A percentile compares a stretch with the other conserved stretches of the same genome.
Conservation (phyloP, 2,113 vertebrate species). For the Miniopterus natalensis region DNA sequence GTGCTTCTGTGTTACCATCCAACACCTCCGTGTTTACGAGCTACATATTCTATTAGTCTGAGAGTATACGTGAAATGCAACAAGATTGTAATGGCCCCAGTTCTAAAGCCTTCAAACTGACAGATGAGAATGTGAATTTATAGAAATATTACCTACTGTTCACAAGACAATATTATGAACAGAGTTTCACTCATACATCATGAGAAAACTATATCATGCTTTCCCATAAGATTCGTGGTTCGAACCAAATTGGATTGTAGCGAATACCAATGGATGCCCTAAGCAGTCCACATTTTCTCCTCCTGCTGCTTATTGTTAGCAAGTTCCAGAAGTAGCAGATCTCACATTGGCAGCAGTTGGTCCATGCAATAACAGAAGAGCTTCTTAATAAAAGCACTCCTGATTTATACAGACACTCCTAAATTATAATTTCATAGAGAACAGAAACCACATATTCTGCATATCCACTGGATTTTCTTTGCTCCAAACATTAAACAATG, state of each 20-base stretch:
- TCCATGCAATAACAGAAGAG: not conserved
- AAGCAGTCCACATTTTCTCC: not conserved
- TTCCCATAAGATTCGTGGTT: not conserved
- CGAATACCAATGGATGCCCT: not conserved
- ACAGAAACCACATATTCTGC: not conserved
- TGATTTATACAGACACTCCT: not conserved
- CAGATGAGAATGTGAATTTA: constrained; percentile 17
- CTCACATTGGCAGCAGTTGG: not conserved
- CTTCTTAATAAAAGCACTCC: constrained; percentile 23
- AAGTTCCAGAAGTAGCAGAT: not conserved
- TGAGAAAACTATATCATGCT: not conserved
- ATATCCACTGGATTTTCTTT: not conserved
- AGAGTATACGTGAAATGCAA: not conserved
- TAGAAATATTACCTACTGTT: not conserved
- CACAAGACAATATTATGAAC: not conserved
- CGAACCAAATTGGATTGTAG: not conserved
- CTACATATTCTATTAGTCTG: not conserved
- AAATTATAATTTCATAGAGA: not conserved
- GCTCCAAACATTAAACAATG: not conserved
- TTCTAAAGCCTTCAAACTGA: not conserved
- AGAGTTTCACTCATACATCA: not conserved
- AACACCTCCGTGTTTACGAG: not conserved
- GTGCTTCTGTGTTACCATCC: not conserved
- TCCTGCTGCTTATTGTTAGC: not conserved
- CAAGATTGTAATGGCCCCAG: not conserved